phyloP scores from a whole-genome alignment of 2,113 vertebrate species.

The Malurus melanocephalus region DNA sequence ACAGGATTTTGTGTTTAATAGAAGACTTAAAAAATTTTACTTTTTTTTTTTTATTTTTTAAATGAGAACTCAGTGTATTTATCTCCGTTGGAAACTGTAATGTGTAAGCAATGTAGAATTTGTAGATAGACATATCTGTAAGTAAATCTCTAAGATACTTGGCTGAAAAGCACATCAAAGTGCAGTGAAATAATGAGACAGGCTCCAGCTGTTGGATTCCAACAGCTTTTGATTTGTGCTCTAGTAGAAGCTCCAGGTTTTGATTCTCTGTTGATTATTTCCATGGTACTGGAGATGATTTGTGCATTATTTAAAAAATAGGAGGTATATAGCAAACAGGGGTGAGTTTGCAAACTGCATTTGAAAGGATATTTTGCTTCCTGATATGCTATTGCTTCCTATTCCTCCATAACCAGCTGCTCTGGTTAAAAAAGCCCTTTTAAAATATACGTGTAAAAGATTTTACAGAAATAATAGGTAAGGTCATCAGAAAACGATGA shows the following conservation, averaged over 20 bases:
- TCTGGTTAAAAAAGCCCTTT: neutral
- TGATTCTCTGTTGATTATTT: slow-evolving; percentile 82
- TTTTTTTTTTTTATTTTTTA: slow-evolving; percentile 22
- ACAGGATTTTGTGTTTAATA: slow-evolving; percentile 64
- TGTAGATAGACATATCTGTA: slow-evolving; percentile 73
- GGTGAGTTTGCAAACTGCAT: slow-evolving; percentile 70
- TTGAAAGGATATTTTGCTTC: slow-evolving; percentile 60
- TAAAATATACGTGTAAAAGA: neutral
- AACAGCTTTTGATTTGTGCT: slow-evolving; percentile 81
- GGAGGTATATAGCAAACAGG: slow-evolving; percentile 60
- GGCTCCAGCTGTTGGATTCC: slow-evolving; percentile 79
- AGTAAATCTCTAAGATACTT: slow-evolving; percentile 78
- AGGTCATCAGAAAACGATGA: neutral
- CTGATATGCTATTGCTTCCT: neutral
- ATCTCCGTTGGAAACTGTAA: slow-evolving; percentile 75
- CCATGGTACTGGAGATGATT: slow-evolving; percentile 74
- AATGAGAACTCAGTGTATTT: slow-evolving; percentile 76
- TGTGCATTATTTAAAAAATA: slow-evolving; percentile 74
- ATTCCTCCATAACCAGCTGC: neutral
- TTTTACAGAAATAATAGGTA: neutral
- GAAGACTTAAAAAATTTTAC: slow-evolving; percentile 30
- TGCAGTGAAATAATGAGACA: slow-evolving; percentile 76
- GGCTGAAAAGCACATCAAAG: slow-evolving; percentile 82
- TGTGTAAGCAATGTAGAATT: slow-evolving; percentile 76
- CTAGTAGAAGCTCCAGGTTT: slow-evolving; percentile 75